Conservation (phyloP, 2,113 vertebrate genomes). For the Syrrhaptes paradoxus region DNA sequence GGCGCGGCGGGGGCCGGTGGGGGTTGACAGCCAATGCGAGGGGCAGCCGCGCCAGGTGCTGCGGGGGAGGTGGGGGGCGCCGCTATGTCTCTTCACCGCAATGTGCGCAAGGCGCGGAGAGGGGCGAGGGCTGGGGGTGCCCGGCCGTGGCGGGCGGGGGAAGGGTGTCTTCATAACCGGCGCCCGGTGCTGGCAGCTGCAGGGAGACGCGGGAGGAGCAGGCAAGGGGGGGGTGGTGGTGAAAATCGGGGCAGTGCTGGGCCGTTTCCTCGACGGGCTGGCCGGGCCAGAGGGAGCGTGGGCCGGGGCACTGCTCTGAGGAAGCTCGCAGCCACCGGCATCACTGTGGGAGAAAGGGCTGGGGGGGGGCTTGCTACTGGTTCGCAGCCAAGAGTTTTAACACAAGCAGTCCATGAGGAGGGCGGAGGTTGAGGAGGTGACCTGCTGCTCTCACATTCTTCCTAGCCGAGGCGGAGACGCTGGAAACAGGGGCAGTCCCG, state of each 20-base stretch:
- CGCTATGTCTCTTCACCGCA: too few relatives aligned
- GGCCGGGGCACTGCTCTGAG: not conserved
- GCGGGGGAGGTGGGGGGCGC: conserved; percentile 7
- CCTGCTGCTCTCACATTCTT: not conserved
- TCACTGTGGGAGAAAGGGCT: not conserved
- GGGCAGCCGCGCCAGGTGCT: conserved; percentile 59
- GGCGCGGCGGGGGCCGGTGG: conserved; percentile 43
- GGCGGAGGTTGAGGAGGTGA: not conserved
- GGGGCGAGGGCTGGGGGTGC: not conserved
- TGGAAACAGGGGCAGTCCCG: not conserved
- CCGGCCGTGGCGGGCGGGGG: not conserved
- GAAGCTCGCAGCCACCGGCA: not conserved
- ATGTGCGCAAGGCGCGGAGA: too few relatives aligned
- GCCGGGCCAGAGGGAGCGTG: not conserved
- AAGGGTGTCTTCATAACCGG: not conserved
- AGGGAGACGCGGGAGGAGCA: not conserved
- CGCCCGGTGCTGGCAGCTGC: not conserved
- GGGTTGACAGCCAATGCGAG: conserved; percentile 59
- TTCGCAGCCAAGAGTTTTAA: not conserved
- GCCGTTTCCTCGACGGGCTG: not conserved
- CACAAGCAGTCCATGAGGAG: not conserved
- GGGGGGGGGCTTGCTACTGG: not conserved
- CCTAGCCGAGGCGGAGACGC: not conserved
- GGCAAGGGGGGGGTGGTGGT: not conserved
- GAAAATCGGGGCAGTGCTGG: too few relatives aligned